Evolutionary conservation across 2,113 vertebrate species (phyloP), one percentile per base, ranked within the genome.

Genomic region (Pitta sordida): DNA sequence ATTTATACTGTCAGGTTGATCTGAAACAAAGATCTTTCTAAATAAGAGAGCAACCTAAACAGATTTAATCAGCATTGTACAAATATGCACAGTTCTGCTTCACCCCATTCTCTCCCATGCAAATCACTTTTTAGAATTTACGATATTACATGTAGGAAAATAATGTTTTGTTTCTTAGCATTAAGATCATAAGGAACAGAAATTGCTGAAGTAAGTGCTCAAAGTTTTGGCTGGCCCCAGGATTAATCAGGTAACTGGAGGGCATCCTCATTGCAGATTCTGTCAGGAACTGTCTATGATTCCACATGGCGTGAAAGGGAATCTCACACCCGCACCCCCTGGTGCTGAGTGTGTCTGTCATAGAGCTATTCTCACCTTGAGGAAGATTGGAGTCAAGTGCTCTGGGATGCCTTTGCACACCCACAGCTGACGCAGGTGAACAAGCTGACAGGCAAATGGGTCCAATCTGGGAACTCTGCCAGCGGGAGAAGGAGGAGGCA

Each of bases 1-100:
- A 90, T 83, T 88, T 79, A 73, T 73, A 36, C 24, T 58, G 26
- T 63, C 70, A 81, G 55, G 41, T 23, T 68, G 44, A 92, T 79
- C 17, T 70, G 83, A 84, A 88, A 85, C 41, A 80, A 94, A 93
- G 41, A 83, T 51, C 24, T 83, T 92, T 83, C 48, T 75, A 86
- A 95, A 89, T 18, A 60, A 86, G 67, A 84, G 56, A 86, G 22
- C 49, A 71, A 70, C 4, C 56, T 67, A 73, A 85, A 49, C 32
- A 65, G 46, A 80, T 88, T 86, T 75, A 83, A 83, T 75, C 67
- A 75, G 12, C 36, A 41, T 93, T 65, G 3, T 68, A 64, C 55
- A 93, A 90, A 84, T 48, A 69, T 0, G 8, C 10, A 44, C 26
- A 44, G 48, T 76, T 91, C 62, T 80, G 24, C 27, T 83, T 67